Evolutionary conservation across 2,797 vertebrate species (phyloP).

Genomic region (Phylloscopus collybita): DNA sequence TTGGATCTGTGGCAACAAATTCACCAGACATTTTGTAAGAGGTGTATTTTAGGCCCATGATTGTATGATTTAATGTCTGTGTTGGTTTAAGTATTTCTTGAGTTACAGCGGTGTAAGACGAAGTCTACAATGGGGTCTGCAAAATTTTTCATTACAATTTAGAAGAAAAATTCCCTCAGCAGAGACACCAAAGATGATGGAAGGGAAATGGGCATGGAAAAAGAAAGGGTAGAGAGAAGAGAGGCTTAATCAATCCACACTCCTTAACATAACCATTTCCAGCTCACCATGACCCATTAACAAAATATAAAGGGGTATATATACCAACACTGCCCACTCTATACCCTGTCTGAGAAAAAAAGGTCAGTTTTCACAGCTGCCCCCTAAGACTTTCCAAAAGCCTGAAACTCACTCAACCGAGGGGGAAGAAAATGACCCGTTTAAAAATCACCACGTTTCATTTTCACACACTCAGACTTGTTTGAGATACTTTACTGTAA

Average conservation of each 20-base stretch:
- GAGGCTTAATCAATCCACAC: neutral
- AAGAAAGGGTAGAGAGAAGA: neutral
- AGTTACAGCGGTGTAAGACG: conserved; percentile 27
- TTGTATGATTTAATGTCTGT: conserved; percentile 49
- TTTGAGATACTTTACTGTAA: conserved; percentile 8
- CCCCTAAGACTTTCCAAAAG: neutral
- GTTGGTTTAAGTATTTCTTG: conserved; percentile 10
- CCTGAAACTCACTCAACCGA: neutral
- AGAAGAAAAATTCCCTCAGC: conserved; percentile 21
- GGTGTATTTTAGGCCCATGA: conserved; percentile 43
- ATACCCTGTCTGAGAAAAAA: neutral
- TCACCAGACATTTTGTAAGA: conserved; percentile 52
- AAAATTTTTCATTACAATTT: neutral
- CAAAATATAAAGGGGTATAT: neutral
- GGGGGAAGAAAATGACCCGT: neutral
- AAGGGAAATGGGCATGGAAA: neutral
- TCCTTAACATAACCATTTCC: neutral
- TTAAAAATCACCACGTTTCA: neutral
- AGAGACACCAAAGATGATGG: neutral
- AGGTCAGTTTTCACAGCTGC: neutral
- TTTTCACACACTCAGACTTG: neutral
- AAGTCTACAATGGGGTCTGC: neutral
- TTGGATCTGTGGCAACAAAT: conserved; percentile 29
- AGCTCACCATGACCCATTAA: neutral
- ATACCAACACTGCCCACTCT: neutral